Evolutionary conservation across 1,140 invertebrate species (phyloP).

Genomic region (Lerema accius): DNA sequence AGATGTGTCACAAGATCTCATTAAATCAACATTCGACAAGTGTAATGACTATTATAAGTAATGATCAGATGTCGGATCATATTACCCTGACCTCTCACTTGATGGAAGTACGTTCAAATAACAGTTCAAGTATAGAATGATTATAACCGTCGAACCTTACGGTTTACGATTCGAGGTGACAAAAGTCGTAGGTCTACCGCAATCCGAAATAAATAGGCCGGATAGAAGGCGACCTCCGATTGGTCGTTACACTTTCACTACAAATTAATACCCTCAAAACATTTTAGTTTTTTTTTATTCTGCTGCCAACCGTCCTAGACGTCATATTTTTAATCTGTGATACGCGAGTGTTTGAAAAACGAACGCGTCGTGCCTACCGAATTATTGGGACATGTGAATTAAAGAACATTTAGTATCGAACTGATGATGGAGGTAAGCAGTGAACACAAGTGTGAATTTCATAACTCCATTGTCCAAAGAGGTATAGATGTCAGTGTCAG

Average conservation of each 20-base stretch:
- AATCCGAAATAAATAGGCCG: constrained; percentile 10
- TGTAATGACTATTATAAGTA: background rate
- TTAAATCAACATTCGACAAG: background rate
- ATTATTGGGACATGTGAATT: constrained; percentile 20
- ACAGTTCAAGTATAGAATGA: constrained; percentile 30
- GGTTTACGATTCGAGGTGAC: constrained; percentile 8
- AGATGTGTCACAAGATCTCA: background rate
- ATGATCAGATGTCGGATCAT: constrained; percentile 4
- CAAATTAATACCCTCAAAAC: constrained; percentile 12
- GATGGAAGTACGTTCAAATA: background rate
- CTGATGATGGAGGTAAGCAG: background rate
- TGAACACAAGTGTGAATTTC: constrained; percentile 31
- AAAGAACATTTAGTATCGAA: constrained; percentile 1
- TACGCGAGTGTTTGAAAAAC: constrained; percentile 7
- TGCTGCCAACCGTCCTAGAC: background rate
- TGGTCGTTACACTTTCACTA: constrained; percentile 24
- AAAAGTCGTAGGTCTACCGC: background rate
- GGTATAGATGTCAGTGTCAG: constrained; percentile 46
- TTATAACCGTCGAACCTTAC: background rate
- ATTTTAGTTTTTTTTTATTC: constrained; percentile 12
- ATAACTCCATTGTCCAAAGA: constrained; percentile 47
- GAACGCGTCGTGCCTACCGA: background rate
- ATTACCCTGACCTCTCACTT: constrained; percentile 27
- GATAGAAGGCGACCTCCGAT: constrained; percentile 18
- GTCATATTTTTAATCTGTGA: background rate